Conservation (phyloP, 1,140 invertebrate species). For the Leguminivora glycinivorella region DNA sequence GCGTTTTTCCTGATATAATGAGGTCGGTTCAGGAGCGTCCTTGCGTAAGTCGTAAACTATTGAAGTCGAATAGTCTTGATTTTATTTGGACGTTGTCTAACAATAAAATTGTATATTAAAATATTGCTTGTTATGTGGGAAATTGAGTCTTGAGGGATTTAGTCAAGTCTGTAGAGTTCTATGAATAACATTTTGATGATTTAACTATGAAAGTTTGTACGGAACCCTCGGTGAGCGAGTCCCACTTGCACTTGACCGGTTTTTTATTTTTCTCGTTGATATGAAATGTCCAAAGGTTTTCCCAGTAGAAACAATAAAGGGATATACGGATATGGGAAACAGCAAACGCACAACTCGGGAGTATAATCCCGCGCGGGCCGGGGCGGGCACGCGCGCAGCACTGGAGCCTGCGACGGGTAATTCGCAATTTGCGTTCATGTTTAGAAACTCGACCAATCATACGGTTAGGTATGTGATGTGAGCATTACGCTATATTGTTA, state of each 20-base stretch:
- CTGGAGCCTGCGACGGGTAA: constrained; percentile 49
- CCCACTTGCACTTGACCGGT: background rate
- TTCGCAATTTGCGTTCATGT: constrained; percentile 67
- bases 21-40: too few species aligned
- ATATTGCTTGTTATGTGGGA: too few species aligned
- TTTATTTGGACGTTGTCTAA: too few species aligned
- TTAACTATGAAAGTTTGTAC: too few species aligned
- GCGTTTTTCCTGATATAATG: too few species aligned
- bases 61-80: too few species aligned
- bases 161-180: too few species aligned
- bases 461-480: constrained; percentile 18
- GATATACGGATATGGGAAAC: constrained; percentile 56
- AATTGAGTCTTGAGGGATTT: too few species aligned
- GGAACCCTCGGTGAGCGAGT: too few species aligned
- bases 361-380: constrained; percentile 61
- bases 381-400: constrained; percentile 60
- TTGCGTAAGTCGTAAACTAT: too few species aligned
- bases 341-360: constrained; percentile 63
- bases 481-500: constrained; percentile 11
- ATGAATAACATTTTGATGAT: too few species aligned
- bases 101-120: too few species aligned
- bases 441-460: constrained; percentile 40
- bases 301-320: constrained; percentile 55
- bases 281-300: constrained; percentile 50
- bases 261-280: constrained; percentile 42